Conservation (phyloP, 2,113 vertebrate genomes). For the Candoia aspera region DNA sequence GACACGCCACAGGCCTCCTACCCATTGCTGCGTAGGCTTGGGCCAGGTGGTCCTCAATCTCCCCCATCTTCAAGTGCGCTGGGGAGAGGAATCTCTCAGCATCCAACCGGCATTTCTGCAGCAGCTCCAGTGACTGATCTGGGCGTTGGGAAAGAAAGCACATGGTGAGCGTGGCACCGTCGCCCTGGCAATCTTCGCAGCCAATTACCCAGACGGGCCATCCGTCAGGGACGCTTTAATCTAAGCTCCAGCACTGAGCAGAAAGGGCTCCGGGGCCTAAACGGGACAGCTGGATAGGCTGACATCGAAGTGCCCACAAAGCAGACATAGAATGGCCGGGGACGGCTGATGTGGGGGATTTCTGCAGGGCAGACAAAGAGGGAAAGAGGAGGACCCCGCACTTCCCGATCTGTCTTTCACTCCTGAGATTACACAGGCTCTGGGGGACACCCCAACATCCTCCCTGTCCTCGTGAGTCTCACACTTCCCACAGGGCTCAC, state of each 20-base stretch:
- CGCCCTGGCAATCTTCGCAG: no score
- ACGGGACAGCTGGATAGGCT: background rate
- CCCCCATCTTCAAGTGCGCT: conserved; percentile 80
- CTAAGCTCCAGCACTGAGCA: no score
- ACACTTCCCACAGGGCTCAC: background rate
- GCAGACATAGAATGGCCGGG: no score
- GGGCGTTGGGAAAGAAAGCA: conserved; percentile 8
- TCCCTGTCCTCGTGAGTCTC: no score
- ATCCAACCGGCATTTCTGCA: conserved; percentile 68
- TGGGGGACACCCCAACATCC: no score
- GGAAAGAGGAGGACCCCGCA: no score
- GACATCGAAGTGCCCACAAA: background rate
- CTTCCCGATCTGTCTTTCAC: no score
- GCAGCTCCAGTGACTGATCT: conserved; percentile 77
- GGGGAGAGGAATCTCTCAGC: conserved; percentile 76
- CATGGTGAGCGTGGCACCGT: background rate
- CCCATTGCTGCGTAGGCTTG: conserved; percentile 82
- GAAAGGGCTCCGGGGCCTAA: background rate
- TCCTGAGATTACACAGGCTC: no score
- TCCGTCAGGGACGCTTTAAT: background rate
- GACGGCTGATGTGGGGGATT: no score
- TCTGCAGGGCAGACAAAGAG: no score
- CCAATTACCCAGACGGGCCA: background rate
- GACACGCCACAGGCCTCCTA: conserved; percentile 53
- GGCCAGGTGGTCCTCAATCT: conserved; percentile 83